phyloP scores from a whole-genome alignment of 1,140 invertebrate species.

The Potamilus streckersoni region DNA sequence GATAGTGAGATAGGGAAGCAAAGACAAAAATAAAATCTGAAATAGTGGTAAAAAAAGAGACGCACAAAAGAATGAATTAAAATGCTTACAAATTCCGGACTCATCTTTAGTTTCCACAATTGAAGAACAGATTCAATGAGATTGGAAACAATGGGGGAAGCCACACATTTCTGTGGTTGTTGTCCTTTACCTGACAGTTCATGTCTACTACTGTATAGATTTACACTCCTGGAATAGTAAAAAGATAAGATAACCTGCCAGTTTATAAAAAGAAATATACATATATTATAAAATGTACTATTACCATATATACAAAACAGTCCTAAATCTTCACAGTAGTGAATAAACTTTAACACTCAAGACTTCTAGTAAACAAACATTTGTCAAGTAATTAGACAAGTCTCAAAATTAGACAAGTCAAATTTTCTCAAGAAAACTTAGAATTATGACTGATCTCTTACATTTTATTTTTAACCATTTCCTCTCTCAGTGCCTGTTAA shows the following conservation, averaged over 20 bases:
- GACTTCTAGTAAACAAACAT: too few species aligned
- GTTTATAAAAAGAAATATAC: not conserved
- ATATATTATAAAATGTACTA: not conserved
- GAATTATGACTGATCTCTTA: not conserved
- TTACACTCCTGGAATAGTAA: constrained; percentile 50
- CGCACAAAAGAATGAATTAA: not conserved
- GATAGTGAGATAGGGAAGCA: not conserved
- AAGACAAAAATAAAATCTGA: not conserved
- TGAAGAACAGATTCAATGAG: constrained; percentile 86
- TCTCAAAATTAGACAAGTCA: too few species aligned
- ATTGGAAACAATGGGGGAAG: constrained; percentile 82
- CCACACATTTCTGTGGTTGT: constrained; percentile 42
- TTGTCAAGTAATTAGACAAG: too few species aligned
- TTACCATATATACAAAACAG: too few species aligned
- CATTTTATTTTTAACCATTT: not conserved
- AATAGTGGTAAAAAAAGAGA: not conserved
- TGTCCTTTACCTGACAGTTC: constrained; percentile 31
- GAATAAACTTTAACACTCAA: too few species aligned
- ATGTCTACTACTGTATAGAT: constrained; percentile 51
- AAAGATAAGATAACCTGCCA: too few species aligned
- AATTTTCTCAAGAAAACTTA: not conserved
- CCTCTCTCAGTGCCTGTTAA: too few species aligned
- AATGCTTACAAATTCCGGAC: constrained; percentile 76
- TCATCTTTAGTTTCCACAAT: constrained; percentile 77
- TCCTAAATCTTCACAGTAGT: too few species aligned